Percentiles rank a stretch among this genome's conserved stretches.
phyloP scores from a whole-genome alignment of 2,113 vertebrate species.

The Daboia siamensis region DNA sequence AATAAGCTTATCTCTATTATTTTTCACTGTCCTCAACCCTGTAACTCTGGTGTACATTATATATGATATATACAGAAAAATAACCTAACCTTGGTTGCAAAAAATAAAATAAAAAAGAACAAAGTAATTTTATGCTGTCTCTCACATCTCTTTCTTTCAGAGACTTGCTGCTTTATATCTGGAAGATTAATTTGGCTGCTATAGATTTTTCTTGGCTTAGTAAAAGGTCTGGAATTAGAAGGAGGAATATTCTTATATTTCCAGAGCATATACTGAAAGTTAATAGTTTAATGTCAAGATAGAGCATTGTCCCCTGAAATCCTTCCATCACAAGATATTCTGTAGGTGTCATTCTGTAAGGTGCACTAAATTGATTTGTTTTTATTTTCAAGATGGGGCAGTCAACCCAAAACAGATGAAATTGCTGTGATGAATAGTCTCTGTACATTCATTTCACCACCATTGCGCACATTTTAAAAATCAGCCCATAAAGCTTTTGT shows the following conservation, averaged over 20 bases:
- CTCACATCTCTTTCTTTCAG: not conserved
- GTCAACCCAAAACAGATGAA: slow-evolving; percentile 20
- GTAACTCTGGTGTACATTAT: not conserved
- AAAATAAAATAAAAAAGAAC: not conserved
- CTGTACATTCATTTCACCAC: not conserved
- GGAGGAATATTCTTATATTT: not conserved
- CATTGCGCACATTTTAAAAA: slow-evolving; percentile 14
- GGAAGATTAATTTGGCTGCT: not conserved
- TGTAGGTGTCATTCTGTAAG: slow-evolving; percentile 19
- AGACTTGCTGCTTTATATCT: slow-evolving; percentile 1
- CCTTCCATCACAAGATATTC: slow-evolving; percentile 29
- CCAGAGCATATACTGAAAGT: not conserved
- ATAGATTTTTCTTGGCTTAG: slow-evolving; percentile 2
- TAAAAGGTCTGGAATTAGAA: not conserved
- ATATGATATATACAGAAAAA: not conserved
- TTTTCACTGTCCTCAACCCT: not conserved
- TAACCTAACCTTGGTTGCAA: not conserved
- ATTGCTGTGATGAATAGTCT: not conserved
- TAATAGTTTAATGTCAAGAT: slow-evolving; percentile 26
- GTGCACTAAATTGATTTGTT: slow-evolving; percentile 25
- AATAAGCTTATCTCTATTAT: not conserved
- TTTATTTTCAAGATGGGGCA: slow-evolving; percentile 25
- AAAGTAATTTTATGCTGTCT: not conserved
- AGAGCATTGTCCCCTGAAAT: slow-evolving; percentile 13
- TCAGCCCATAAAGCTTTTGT: not conserved